Conservation (phyloP, 2,797 vertebrate genomes). For the Hipposideros larvatus region DNA sequence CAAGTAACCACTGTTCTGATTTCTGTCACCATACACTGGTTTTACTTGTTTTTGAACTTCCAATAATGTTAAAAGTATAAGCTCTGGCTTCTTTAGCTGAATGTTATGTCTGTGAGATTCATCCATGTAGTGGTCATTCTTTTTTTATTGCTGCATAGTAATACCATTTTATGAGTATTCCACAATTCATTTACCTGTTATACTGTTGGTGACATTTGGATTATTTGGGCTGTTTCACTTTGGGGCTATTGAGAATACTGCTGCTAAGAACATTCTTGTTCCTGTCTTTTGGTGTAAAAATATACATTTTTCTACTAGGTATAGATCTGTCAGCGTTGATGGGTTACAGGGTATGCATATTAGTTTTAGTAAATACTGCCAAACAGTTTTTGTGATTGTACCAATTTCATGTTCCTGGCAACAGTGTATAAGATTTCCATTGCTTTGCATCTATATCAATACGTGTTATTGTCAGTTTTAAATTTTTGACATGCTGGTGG, state of each 20-base stretch:
- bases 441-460: not conserved
- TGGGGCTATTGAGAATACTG: not conserved
- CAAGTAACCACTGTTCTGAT: not conserved
- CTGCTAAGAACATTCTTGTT: not conserved
- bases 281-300: conserved; percentile 2
- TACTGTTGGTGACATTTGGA: not conserved
- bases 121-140: not conserved
- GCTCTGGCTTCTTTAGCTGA: not conserved
- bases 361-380: conserved; percentile 22
- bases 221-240: not conserved
- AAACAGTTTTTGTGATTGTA: not conserved
- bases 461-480: not conserved
- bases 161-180: not conserved
- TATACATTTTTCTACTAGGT: not conserved
- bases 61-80: not conserved
- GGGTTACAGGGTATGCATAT: not conserved
- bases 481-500: not conserved
- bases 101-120: not conserved
- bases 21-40: not conserved
- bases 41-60: conserved; percentile 39
- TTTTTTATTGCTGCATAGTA: not conserved
- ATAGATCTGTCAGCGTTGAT: not conserved
- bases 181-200: not conserved
- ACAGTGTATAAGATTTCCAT: not conserved
- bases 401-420: not conserved